Base-by-base conservation (phyloP, 2,797 vertebrate genomes). In the Sebastes itinus region DNA sequence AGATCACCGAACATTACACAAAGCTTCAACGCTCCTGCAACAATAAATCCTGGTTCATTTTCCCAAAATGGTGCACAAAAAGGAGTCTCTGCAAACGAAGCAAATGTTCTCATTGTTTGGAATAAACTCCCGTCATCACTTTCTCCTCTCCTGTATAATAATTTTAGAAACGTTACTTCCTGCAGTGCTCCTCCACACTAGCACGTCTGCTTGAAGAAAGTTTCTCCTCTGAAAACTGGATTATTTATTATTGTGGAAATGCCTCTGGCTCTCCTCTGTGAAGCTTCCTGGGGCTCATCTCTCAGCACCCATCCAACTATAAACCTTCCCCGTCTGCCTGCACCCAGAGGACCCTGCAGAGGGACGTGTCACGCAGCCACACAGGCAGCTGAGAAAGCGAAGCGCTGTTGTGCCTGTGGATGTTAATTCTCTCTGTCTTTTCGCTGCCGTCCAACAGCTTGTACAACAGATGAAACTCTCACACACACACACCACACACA, bases 181-280 rank as follows among this genome's bases (percentile, higher is more conserved):
- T 59, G 75, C 75, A 28, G 71, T 33, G 65, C 59, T 60, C 46
- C 77, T 60, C 46, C 77, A 49, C 38, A 25, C 7, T 1, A 67
- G 56, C 65, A 38, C 1, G 3, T 66, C 59, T 72, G 42, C 58
- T 72, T 11, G 1, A 77, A 81, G 78, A 84, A 68, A 77, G 72
- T 65, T 61, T 54, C 60, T 58, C 25, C 46, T 22, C 67, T 18
- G 7, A 86, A 85, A 87, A 55, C 32, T 73, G 81, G 68, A 83
- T 87, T 87, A 88, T 89, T 92, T 91, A 91, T 90, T 85, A 84
- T 88, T 75, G 78, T 89, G 84, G 87, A 85, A 80, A 86, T 87
- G 68, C 85, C 89, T 88, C 61, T 65, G 81, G 81, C 80, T 78
- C 52, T 72, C 68, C 32, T 82, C n/a, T 62, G 75, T 82, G 82